Base-by-base conservation (phyloP, 2,113 vertebrate genomes). In the Anas platyrhynchos region DNA sequence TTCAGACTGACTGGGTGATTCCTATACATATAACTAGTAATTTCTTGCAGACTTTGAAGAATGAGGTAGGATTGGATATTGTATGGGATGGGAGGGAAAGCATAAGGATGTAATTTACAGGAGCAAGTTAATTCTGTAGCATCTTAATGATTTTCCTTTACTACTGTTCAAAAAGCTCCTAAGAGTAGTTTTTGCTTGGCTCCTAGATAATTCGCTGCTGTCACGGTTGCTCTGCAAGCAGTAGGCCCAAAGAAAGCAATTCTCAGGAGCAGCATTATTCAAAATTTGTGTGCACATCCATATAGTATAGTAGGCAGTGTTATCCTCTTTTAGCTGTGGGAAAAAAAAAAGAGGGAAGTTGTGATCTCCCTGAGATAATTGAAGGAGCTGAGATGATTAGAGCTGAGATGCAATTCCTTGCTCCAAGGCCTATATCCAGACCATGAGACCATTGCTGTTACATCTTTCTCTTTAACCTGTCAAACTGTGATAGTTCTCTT, bases 391-490 rank as follows among this genome's bases (percentile, higher is more conserved):
- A 38, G 61, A 63, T 88, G 58, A 76, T 88, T 93, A 89, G 27
- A 95, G 89, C 31, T 66, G 86, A 90, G 81, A 91, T 56, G 69
- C 27, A 90, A 84, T 86, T 95, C 46, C 62, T 93, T 86, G 63
- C 48, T 93, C 82, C 34, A 72, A 96, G 86, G 38, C 59, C 81
- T 89, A 22, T 72, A 91, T 77, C 69, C 84, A 90, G 93, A 80
- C 73, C 90, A 90, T n/a, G 13, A 94, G 61, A 84, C 21, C 34
- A 92, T 76, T 91, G 90, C 48, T 86, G 88, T 93, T 58, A 66
- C 52, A 86, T 95, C 22, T 86, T 91, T 92, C 78, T 96, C 93
- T 91, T 96, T 97, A 98, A 97, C 96, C 97, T 98, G 96, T 96
- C 96, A 98, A 96, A 97, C 91, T 73, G 94, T 85, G 75, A 83